These are phyloP conservation scores for Spongilla lacustris DNA, from an alignment of 37 sponge, comb jelly and placozoan genomes.

Conservation along the genomic window DNA sequence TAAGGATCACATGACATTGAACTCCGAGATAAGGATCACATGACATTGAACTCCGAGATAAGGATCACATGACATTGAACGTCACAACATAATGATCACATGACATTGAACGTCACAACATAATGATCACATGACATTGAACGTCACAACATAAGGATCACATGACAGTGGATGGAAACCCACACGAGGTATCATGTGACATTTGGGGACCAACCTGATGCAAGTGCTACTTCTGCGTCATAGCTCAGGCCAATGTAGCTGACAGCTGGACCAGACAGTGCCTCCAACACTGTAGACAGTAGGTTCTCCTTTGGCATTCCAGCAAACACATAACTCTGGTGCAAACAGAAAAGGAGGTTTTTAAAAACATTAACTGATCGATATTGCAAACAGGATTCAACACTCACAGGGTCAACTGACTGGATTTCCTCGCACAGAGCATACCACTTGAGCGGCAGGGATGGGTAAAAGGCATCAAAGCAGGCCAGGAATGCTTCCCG, in stretches of 20 bases:
- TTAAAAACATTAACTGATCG: background rate
- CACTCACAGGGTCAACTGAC: conserved; percentile 74
- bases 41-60: too few relatives aligned
- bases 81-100: background rate
- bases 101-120: background rate
- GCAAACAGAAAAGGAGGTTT: background rate
- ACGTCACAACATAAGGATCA: background rate
- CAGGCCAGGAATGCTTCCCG: conserved; percentile 69
- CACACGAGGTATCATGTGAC: background rate
- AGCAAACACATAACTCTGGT: conserved; percentile 61
- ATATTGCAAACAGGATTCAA: background rate
- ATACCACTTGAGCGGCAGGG: conserved; percentile 84
- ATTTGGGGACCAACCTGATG: conserved; percentile 76
- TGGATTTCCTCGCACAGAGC: conserved; percentile 77
- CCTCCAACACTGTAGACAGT: conserved; percentile 78
- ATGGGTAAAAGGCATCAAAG: conserved; percentile 93
- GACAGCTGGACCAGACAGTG: conserved; percentile 71
- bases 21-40: too few relatives aligned
- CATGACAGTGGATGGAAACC: background rate
- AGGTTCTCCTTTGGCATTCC: conserved; percentile 80
- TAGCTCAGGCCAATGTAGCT: conserved; percentile 84
- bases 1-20: too few relatives aligned
- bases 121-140: background rate
- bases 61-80: too few relatives aligned
- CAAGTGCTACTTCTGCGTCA: conserved; percentile 55